Percentiles rank a stretch among this genome's conserved stretches.
Evolutionary conservation across 2,888 invertebrate genomes (phyloP).

Genomic region (Malthinus seriepunctatus): DNA sequence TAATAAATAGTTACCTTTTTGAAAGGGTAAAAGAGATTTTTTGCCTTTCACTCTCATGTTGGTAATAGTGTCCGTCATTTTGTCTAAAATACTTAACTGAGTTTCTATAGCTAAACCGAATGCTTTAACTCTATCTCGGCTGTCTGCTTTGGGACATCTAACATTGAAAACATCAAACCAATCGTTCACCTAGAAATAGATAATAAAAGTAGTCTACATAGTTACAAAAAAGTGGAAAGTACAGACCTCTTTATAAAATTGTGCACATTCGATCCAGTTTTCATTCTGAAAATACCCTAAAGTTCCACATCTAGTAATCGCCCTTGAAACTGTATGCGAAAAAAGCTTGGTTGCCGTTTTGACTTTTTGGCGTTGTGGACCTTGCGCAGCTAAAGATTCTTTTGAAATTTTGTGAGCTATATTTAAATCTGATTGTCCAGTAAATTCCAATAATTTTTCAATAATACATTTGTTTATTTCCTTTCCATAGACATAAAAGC

Average conservation of each 20-base stretch:
- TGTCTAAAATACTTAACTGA: slow-evolving; percentile 20
- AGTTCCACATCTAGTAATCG: slow-evolving; percentile 18
- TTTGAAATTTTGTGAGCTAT: slow-evolving; percentile 17
- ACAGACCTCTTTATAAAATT: slow-evolving; percentile 19
- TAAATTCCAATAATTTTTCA: slow-evolving; percentile 8
- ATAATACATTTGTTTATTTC: slow-evolving; percentile 15
- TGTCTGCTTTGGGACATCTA: slow-evolving; percentile 18
- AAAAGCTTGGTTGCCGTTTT: slow-evolving; percentile 30
- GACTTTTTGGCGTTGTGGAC: slow-evolving; percentile 17
- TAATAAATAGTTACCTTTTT: slow-evolving; percentile 22
- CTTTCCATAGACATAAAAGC: slow-evolving; percentile 14
- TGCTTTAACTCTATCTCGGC: slow-evolving; percentile 18
- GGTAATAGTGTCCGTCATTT: slow-evolving; percentile 11
- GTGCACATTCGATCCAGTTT: slow-evolving; percentile 16
- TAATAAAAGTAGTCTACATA: background rate
- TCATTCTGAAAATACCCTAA: slow-evolving; percentile 13
- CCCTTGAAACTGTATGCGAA: slow-evolving; percentile 28
- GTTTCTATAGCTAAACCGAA: slow-evolving; percentile 21
- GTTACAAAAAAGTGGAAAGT: background rate
- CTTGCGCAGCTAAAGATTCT: slow-evolving; percentile 7
- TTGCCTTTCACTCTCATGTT: slow-evolving; percentile 14
- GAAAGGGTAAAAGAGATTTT: slow-evolving; percentile 23
- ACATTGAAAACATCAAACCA: slow-evolving; percentile 34
- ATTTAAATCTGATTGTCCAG: slow-evolving; percentile 7
- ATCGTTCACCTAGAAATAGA: slow-evolving; percentile 16